Base-by-base conservation (phyloP, 2,797 vertebrate species). In the Mallotus villosus region DNA sequence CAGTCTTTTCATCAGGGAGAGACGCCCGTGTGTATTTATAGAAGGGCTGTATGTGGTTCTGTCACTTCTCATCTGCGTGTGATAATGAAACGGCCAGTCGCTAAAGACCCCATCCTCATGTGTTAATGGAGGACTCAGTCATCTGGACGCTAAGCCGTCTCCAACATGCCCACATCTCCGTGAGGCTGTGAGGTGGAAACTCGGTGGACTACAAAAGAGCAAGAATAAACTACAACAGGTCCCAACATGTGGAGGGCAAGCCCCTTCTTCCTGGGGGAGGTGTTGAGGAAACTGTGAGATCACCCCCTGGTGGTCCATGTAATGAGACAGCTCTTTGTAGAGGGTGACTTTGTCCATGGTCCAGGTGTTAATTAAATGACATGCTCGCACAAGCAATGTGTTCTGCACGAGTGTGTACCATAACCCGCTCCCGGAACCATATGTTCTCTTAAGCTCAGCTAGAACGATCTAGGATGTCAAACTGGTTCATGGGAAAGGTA, bases 31-130 rank as follows among this genome's bases (percentile, higher is more conserved):
- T 74, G 51, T 83, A 81, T 82, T 86, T 77, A 86, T 80, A 82
- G 77, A 57, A 68, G 9, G 34, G 57, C n/a, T 41, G 58, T 1
- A 8, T 72, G 68, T 78, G 76, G 32, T 68, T 67, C 57, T 71
- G 68, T 72, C 67, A 81, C 75, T 41, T 86, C 77, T 78, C 79
- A 88, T 88, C 80, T 87, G 63, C 63, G 78, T 65, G 82, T 85
- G 88, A 76, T 88, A 91, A 92, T 90, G 86, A 85, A 88, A 85
- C 67, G 78, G 77, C 51, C 17, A 4, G 11, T 59, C 46, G 51
- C 75, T 77, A 63, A 74, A 71, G 77, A 82, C 70, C 71, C 62
- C 59, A 72, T 65, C 64, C 8, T 49, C 25, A 77, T 32, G 70
- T 81, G 80, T 74, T 75, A 78, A 81, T 78, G 63, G 59, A 75